A percentile compares a stretch with the other conserved stretches of the same genome.
Conservation (phyloP, 2,113 vertebrate genomes). For the Climacteris rufus region DNA sequence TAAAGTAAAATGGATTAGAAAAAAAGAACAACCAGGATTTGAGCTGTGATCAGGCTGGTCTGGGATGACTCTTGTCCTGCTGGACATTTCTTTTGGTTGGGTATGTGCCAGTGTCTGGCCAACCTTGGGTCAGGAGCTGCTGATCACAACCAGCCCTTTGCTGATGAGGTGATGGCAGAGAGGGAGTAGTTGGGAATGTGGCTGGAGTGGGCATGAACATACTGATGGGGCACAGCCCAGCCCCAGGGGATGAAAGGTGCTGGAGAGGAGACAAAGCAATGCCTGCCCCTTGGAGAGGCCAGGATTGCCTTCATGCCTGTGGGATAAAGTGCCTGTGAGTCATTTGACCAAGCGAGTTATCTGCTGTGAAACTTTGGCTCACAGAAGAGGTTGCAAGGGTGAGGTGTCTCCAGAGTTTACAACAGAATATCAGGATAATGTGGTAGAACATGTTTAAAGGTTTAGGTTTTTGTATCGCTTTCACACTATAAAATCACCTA, state of each 20-base stretch:
- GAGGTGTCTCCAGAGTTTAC: neutral
- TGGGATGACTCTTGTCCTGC: neutral
- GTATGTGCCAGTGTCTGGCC: neutral
- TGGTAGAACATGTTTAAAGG: neutral
- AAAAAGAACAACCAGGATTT: neutral
- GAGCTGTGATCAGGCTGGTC: neutral
- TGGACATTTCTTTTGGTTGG: neutral
- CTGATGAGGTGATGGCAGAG: neutral
- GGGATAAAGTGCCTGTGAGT: neutral
- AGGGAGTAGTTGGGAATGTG: neutral
- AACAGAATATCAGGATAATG: neutral
- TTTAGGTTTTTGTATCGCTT: neutral
- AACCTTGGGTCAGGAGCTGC: neutral
- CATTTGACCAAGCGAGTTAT: neutral
- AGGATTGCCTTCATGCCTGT: neutral
- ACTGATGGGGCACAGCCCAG: neutral
- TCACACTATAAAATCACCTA: neutral
- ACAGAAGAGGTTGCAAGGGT: neutral
- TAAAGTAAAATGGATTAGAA: neutral
- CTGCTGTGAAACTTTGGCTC: neutral
- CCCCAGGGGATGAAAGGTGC: neutral
- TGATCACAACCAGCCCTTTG: neutral
- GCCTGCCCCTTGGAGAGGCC: fast-evolving
- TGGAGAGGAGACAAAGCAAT: neutral
- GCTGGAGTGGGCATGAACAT: neutral